Conservation (phyloP, 2,113 vertebrate species). For the Garra rufa region DNA sequence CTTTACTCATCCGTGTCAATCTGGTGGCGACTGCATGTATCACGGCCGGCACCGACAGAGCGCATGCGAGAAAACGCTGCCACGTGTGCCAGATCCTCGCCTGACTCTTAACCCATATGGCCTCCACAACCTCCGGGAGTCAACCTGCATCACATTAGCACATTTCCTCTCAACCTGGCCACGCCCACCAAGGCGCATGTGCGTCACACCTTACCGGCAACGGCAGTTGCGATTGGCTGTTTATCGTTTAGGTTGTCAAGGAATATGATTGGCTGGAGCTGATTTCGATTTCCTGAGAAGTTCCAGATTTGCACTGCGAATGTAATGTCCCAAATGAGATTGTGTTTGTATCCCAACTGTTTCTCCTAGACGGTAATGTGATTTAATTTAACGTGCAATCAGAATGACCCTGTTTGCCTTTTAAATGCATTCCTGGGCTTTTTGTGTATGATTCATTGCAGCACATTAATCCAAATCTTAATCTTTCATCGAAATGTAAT, state of each 20-base stretch:
- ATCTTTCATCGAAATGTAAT: slow-evolving; percentile 22
- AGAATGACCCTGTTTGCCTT: neutral
- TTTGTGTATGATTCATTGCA: neutral
- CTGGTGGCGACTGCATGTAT: slow-evolving; percentile 53
- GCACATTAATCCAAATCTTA: slow-evolving; percentile 9
- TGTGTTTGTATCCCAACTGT: neutral
- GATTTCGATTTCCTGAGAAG: neutral
- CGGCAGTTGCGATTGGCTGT: slow-evolving; percentile 38
- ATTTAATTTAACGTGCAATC: neutral
- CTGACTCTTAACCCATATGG: slow-evolving; percentile 60
- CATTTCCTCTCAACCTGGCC: slow-evolving; percentile 60
- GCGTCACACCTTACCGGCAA: slow-evolving; percentile 49
- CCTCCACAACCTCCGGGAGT: slow-evolving; percentile 32
- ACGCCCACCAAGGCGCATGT: slow-evolving; percentile 53
- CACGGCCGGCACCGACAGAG: slow-evolving; percentile 49
- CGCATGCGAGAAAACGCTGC: slow-evolving; percentile 30
- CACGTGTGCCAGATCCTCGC: slow-evolving; percentile 56
- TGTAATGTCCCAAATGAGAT: neutral
- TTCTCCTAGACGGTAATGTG: neutral
- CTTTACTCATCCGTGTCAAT: slow-evolving; percentile 61
- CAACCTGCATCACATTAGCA: slow-evolving; percentile 57
- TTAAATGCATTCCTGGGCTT: neutral
- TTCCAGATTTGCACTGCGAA: neutral
- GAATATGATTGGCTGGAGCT: slow-evolving; percentile 16
- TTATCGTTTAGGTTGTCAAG: neutral